These are phyloP conservation scores for Chaenodraco wilsoni DNA, from an alignment of 2,797 vertebrate species.

Conservation along the genomic window DNA sequence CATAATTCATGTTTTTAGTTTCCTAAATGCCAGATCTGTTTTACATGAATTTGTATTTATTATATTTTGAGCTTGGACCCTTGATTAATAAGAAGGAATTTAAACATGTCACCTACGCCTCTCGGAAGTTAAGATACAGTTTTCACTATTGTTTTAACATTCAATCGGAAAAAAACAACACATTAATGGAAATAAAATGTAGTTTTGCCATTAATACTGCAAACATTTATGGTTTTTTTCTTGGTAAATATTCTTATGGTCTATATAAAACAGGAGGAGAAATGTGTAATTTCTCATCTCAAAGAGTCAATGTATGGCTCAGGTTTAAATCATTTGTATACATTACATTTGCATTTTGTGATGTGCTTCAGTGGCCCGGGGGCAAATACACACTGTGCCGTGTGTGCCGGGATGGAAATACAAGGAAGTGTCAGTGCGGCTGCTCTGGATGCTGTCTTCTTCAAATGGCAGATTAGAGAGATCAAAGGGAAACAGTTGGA, in stretches of 20 bases:
- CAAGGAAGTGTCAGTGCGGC: conserved; percentile 34
- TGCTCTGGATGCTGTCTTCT: conserved; percentile 63
- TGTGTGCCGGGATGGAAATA: conserved; percentile 29
- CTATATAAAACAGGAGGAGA: neutral
- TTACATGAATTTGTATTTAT: neutral
- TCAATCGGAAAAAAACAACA: neutral
- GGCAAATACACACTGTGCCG: conserved; percentile 1
- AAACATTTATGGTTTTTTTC: neutral
- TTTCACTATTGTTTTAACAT: no score
- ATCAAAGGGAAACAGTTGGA: conserved; percentile 72
- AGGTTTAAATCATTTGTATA: conserved; percentile 8
- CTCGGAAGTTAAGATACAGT: neutral
- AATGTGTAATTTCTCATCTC: neutral
- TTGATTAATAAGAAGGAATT: neutral
- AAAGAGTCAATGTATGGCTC: neutral
- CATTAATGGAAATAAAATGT: neutral
- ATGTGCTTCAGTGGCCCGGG: conserved; percentile 10
- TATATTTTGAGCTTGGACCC: neutral
- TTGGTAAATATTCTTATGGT: neutral
- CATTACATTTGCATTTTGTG: conserved; percentile 15
- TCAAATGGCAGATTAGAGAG: conserved; percentile 75
- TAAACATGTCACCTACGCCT: neutral
- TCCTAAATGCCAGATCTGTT: neutral
- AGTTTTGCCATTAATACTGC: neutral
- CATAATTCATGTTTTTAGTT: neutral